Base-by-base conservation (phyloP, 1,140 invertebrate genomes). In the Eumaeus atala region DNA sequence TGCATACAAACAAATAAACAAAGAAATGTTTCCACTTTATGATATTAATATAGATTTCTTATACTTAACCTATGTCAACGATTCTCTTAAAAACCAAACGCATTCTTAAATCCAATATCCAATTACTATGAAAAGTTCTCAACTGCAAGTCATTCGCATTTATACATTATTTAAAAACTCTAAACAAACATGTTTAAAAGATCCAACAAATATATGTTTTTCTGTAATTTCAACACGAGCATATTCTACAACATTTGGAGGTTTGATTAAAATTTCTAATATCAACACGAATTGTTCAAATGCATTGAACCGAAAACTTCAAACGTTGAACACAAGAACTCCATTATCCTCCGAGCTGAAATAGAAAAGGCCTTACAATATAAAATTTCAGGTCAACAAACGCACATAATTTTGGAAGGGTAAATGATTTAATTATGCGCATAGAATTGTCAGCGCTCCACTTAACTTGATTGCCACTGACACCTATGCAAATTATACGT, bases 401-500 rank as follows among this genome's bases (percentile, higher is more conserved):
- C 54, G 57, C 36, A 48, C 62, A 73, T 75, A 73, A 66, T 52
- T 67, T 66, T 40, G 48, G 71, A 75, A 74, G 78, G 77, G 73
- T 74, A 74, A 70, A 76, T 72, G 63, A 84, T 77, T 78, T 72
- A 74, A 81, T 80, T 84, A 84, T 84, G 78, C 77, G 64, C 67
- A 70, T 77, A 72, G 64, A 71, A 78, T 72, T 74, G 67, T 69
- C 66, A 66, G 56, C 62, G 72, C 69, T 61, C 70, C 71, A 77
- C 68, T 82, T 82, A 80, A 83, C 77, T 80, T 76, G 77, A 83
- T 83, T 79, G 81, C 63, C 67, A 72, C 56, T 70, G 74, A 84
- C 79, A 83, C 82, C 75, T 83, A 82, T 83, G 80, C 75, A 83
- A 84, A 85, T 85, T 68, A 78, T 76, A 70, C 69, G 74, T 74